Conservation (phyloP, 2,888 invertebrate genomes). For the Sisyra terminalis region DNA sequence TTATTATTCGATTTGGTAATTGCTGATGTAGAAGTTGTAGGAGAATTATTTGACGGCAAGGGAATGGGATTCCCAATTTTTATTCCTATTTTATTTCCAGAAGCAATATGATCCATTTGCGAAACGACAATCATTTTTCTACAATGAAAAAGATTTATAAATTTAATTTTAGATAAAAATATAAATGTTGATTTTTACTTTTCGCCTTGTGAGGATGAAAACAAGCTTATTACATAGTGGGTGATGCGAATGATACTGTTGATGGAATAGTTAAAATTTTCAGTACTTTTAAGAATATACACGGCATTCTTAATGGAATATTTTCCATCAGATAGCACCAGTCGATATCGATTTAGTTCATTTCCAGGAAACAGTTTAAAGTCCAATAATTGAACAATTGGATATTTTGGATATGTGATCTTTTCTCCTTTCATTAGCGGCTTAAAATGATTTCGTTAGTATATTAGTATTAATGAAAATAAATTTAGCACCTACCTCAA, state of each 20-base stretch:
- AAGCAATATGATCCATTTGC: conserved; percentile 53
- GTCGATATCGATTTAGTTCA: conserved; percentile 48
- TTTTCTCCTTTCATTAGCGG: conserved; percentile 60
- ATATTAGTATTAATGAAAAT: no score
- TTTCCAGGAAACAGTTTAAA: conserved; percentile 58
- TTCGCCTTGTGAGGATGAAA: conserved; percentile 53
- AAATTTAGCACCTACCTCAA: background rate
- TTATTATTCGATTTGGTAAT: conserved; percentile 5
- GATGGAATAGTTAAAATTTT: conserved; percentile 34
- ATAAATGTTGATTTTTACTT: conserved; percentile 37
- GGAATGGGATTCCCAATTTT: conserved; percentile 65
- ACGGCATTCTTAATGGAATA: conserved; percentile 77
- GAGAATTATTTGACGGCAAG: conserved; percentile 13
- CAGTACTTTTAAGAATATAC: conserved; percentile 55
- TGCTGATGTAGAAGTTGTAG: conserved; percentile 8
- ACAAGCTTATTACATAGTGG: conserved; percentile 64
- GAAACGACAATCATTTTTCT: conserved; percentile 76
- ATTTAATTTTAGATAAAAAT: background rate
- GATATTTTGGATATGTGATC: conserved; percentile 48
- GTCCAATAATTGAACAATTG: conserved; percentile 66
- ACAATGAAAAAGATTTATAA: conserved; percentile 14
- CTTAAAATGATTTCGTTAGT: conserved; percentile 28
- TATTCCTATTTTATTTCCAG: conserved; percentile 52
- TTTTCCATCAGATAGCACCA: conserved; percentile 77
- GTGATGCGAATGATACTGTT: conserved; percentile 63